Evolutionary conservation across 2,797 vertebrate species (phyloP), one percentile per base, ranked within the genome.

Genomic region (Microtus agrestis): DNA sequence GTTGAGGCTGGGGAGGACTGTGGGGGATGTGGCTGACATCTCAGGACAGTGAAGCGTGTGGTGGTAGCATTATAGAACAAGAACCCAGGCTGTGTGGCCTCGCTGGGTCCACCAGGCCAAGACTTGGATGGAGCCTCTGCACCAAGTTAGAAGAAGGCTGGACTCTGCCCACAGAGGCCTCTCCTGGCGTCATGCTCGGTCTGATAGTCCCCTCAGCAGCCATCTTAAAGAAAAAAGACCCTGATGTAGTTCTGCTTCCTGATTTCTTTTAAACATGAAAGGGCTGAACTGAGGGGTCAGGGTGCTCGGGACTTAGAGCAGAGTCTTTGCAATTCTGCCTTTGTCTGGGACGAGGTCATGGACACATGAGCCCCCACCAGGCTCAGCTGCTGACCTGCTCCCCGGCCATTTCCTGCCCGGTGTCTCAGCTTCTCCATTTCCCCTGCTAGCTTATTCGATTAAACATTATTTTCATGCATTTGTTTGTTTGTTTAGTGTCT

Each of bases 241-340:
- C 73, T 23, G 87, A 95, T 27, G 15, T 34, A 92, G 54, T 1
- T 2, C 15, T 23, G 0, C 56, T 40, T 69, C 54, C n/a, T 5
- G 17, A n/a, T 29, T 56, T 78, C 56, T 82, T 74, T 76, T 54
- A 63, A 76, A 63, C 34, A 21, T 1, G 13, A 2, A 1, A 21
- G 43, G 40, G 43, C 79, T 7, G 31, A 61, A n/a, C 12, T 27
- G 31, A 0, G 17, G 76, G 31, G 63, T 4, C 0, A 21, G 29
- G 37, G 14, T 6, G 19, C 27, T 51, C 2, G 2, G 5, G 21
- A 34, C 2, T 0, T 1, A 27, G 25, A 34, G 6, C 51, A 6
- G 56, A 27, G 34, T 40, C 59, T 61, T 74, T 15, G 17, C 65
- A 37, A 6, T 79, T 4, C 19, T 8, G 7, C 34, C 0, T 34